Percentiles rank a stretch among this genome's conserved stretches.
Evolutionary conservation across 2,113 vertebrate species (phyloP).

Genomic region (Nannobrachium achirus): DNA sequence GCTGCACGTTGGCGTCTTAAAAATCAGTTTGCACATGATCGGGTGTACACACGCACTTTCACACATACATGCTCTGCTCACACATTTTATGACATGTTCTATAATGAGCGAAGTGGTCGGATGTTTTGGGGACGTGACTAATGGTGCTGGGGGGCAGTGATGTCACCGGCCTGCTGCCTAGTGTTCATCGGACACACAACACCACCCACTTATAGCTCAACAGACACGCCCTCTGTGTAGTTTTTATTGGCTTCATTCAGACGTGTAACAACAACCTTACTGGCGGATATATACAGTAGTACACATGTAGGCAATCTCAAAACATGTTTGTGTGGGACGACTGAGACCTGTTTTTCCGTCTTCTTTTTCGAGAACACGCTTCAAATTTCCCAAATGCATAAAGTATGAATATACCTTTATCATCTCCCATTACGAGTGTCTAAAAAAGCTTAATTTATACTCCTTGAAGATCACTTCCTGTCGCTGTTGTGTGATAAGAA

Average conservation of each 20-base stretch:
- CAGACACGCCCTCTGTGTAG: constrained; percentile 5
- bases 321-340: too few species aligned
- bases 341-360: too few species aligned
- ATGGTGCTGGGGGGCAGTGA: constrained; percentile 32
- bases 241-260: not conserved
- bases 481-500: too few species aligned
- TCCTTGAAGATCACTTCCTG: too few species aligned
- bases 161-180: constrained; percentile 35
- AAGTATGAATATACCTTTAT: too few species aligned
- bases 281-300: not conserved
- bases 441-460: too few species aligned
- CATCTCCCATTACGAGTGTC: too few species aligned
- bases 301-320: not conserved
- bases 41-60: not conserved
- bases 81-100: not conserved
- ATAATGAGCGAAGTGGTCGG: constrained; percentile 10
- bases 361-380: too few species aligned
- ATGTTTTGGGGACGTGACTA: constrained; percentile 20
- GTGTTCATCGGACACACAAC: constrained; percentile 31
- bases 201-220: constrained; percentile 34
- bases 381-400: too few species aligned
- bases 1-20: too few species aligned
- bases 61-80: not conserved
- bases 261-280: not conserved
- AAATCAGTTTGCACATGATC: not conserved